These are phyloP conservation scores for Sarcophaga subvicina DNA, from an alignment of 2,888 invertebrate species.

Conservation along the genomic window DNA sequence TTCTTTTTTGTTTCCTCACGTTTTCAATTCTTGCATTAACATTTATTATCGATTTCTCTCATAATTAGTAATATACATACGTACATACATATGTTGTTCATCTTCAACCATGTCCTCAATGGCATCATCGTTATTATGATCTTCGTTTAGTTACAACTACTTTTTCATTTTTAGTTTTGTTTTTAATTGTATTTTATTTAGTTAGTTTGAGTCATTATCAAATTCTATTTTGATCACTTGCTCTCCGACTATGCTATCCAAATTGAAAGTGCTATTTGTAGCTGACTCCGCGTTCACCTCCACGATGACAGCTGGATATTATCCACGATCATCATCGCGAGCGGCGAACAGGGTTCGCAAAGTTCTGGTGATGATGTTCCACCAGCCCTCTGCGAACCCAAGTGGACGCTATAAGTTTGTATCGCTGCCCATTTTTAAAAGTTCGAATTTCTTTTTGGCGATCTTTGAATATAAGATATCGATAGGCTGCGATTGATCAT, in stretches of 20 bases:
- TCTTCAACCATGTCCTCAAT: background rate
- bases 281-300: slow-evolving; percentile 57
- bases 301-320: slow-evolving; percentile 77
- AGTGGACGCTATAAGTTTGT: slow-evolving; percentile 82
- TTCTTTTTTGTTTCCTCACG: background rate
- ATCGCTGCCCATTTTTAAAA: slow-evolving; percentile 92
- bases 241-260: slow-evolving; percentile 72
- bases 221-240: slow-evolving; percentile 80
- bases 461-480: slow-evolving; percentile 95
- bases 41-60: background rate
- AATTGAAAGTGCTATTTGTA: slow-evolving; percentile 61
- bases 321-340: slow-evolving; percentile 83
- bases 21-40: background rate
- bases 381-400: slow-evolving; percentile 84
- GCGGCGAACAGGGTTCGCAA: slow-evolving; percentile 86
- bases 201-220: slow-evolving; percentile 62
- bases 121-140: background rate
- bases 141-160: slow-evolving; percentile 37
- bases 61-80: background rate
- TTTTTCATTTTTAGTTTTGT: slow-evolving; percentile 19
- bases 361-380: slow-evolving; percentile 87
- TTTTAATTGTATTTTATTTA: slow-evolving; percentile 6
- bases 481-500: slow-evolving; percentile 94
- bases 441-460: slow-evolving; percentile 93
- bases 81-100: background rate